A percentile compares a stretch with the other conserved stretches of the same genome.
These are phyloP conservation scores for Synanceia verrucosa DNA, from an alignment of 2,797 vertebrate species.

Conservation along the genomic window DNA sequence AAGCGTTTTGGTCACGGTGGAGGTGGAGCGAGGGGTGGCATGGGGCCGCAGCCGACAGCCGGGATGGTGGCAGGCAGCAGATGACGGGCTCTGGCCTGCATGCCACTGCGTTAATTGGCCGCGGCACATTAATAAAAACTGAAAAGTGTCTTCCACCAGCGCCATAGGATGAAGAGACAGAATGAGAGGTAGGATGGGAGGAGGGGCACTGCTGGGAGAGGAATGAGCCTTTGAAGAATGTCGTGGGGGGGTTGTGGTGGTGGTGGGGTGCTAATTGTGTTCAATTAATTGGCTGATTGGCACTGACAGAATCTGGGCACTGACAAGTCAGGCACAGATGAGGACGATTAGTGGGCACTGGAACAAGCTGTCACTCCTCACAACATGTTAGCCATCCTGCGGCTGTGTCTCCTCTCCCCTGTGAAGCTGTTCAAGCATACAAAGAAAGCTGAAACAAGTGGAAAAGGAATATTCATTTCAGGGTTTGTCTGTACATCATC, in stretches of 20 bases:
- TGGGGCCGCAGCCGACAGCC: conserved; percentile 87
- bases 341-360: conserved; percentile 87
- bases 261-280: conserved; percentile 84
- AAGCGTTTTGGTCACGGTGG: conserved; percentile 95
- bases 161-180: conserved; percentile 68
- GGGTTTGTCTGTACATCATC: background rate
- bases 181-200: conserved; percentile 56
- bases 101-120: conserved; percentile 94
- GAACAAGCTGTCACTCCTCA: conserved; percentile 94
- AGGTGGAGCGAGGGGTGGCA: conserved; percentile 82
- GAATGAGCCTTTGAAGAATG: conserved; percentile 70
- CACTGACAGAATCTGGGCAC: conserved; percentile 91
- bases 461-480: conserved; percentile 47
- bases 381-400: conserved; percentile 76
- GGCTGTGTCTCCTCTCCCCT: conserved; percentile 28
- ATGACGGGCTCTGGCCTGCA: conserved; percentile 94
- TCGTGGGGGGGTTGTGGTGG: conserved; percentile 27
- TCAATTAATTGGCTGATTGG: conserved; percentile 91
- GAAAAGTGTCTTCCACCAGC: conserved; percentile 82
- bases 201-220: conserved; percentile 48
- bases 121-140: conserved; percentile 88
- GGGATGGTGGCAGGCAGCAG: conserved; percentile 93
- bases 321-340: conserved; percentile 89
- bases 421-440: conserved; percentile 29
- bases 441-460: conserved; percentile 34